Conservation (phyloP, 2,888 invertebrate genomes). For the Microdon myrmicae region DNA sequence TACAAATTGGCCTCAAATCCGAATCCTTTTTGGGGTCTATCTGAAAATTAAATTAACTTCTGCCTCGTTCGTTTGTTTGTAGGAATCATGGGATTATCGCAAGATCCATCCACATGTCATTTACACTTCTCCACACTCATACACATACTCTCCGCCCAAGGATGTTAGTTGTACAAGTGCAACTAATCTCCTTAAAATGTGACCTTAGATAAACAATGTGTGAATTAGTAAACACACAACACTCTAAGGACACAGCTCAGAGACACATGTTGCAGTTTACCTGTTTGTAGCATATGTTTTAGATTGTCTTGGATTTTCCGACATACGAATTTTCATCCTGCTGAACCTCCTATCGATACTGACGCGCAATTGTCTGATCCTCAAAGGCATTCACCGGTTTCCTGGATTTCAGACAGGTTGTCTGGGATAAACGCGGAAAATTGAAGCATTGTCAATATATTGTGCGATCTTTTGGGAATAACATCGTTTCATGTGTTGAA, state of each 20-base stretch:
- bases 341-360: slow-evolving; percentile 16
- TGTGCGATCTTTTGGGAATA: slow-evolving; percentile 28
- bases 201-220: slow-evolving; percentile 31
- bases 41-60: slow-evolving; percentile 43
- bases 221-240: slow-evolving; percentile 30
- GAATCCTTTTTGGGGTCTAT: slow-evolving; percentile 12
- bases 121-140: slow-evolving; percentile 1
- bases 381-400: slow-evolving; percentile 42
- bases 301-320: slow-evolving; percentile 45
- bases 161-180: no score
- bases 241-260: slow-evolving; percentile 10
- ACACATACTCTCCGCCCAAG: slow-evolving; percentile 1
- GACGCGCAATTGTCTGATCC: slow-evolving; percentile 20
- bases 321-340: slow-evolving; percentile 34
- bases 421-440: slow-evolving; percentile 21
- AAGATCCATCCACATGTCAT: slow-evolving; percentile 35
- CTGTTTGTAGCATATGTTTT: slow-evolving; percentile 44
- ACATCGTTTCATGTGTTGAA: slow-evolving; percentile 19
- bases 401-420: slow-evolving; percentile 30
- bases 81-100: slow-evolving; percentile 46
- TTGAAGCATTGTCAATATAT: slow-evolving; percentile 8
- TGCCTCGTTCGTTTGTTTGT: slow-evolving; percentile 42
- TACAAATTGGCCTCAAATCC: slow-evolving; percentile 7
- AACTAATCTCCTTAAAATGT: slow-evolving; percentile 47
- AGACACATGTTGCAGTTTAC: slow-evolving; percentile 1